Conservation (phyloP, 1,140 invertebrate species). For the Homarus americanus region DNA sequence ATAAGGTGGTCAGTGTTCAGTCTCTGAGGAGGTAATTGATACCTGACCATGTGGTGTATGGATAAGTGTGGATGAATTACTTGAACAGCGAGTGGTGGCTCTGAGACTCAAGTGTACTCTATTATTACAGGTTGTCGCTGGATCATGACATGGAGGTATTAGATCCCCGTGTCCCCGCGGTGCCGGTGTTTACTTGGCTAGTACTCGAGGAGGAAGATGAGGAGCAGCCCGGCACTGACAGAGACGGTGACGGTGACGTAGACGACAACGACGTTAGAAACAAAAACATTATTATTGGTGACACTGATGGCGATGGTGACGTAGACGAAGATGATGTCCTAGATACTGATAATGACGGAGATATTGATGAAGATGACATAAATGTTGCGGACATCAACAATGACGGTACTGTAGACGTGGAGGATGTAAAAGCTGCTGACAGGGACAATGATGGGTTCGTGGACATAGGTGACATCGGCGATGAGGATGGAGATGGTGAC, state of each 20-base stretch:
- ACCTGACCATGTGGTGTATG: neutral
- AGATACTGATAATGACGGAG: constrained; percentile 64
- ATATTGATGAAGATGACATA: constrained; percentile 64
- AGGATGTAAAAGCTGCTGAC: constrained; percentile 69
- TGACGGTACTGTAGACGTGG: constrained; percentile 65
- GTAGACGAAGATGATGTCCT: constrained; percentile 65
- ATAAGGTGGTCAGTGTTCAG: neutral
- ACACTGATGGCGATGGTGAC: constrained; percentile 50
- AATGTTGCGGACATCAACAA: constrained; percentile 61
- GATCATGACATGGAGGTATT: constrained; percentile 21
- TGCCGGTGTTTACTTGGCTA: constrained; percentile 63
- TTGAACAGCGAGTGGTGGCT: neutral
- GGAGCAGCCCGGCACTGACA: constrained; percentile 31
- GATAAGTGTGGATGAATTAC: neutral
- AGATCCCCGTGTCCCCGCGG: constrained; percentile 44
- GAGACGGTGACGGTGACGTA: constrained; percentile 44
- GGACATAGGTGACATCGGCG: constrained; percentile 69
- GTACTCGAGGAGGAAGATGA: constrained; percentile 29
- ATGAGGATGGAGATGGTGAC: constrained; percentile 67
- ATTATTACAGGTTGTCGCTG: constrained; percentile 18
- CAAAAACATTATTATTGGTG: too few relatives aligned
- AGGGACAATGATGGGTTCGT: constrained; percentile 65
- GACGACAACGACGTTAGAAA: constrained; percentile 64
- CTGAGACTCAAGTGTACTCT: neutral
- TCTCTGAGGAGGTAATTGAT: neutral